Evolutionary conservation across 2,113 vertebrate species (phyloP).

Genomic region (Ranitomeya variabilis): DNA sequence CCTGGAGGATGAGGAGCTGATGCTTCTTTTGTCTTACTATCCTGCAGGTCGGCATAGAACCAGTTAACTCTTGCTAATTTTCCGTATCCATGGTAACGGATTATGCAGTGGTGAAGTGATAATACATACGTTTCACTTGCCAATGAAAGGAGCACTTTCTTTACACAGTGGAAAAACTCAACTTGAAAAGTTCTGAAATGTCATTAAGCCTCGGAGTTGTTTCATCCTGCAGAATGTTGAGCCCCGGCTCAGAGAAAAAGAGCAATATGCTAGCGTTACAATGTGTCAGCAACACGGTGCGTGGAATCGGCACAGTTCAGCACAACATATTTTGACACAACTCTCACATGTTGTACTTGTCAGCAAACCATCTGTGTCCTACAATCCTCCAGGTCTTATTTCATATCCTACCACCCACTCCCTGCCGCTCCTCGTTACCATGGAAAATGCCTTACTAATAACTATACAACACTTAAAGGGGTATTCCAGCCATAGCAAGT

Average conservation of each 20-base stretch:
- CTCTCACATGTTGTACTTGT: slow-evolving; percentile 37
- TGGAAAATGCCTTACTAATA: background rate
- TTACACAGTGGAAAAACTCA: slow-evolving; percentile 10
- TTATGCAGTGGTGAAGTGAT: slow-evolving; percentile 46
- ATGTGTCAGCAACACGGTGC: slow-evolving; percentile 14
- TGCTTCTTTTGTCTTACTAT: background rate
- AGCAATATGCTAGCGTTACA: slow-evolving; percentile 37
- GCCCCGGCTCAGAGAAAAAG: background rate
- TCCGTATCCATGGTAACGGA: slow-evolving; percentile 45
- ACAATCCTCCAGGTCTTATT: slow-evolving; percentile 35
- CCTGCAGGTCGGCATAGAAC: background rate
- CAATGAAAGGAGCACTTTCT: slow-evolving; percentile 34
- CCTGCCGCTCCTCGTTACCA: background rate
- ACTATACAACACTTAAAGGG: background rate
- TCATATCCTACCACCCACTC: background rate
- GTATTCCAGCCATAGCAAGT: background rate
- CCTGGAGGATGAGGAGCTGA: background rate
- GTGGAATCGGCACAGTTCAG: background rate
- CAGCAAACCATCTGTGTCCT: slow-evolving; percentile 39
- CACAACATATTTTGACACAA: slow-evolving; percentile 32
- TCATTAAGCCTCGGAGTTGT: slow-evolving; percentile 14
- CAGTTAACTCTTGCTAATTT: slow-evolving; percentile 44
- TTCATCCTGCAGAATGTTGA: background rate
- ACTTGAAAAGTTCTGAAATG: slow-evolving; percentile 48
- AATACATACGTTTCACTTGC: slow-evolving; percentile 51